Percentiles rank a stretch among this genome's conserved stretches.
phyloP scores from a whole-genome alignment of 1,140 invertebrate species.

The Drosophila erecta region DNA sequence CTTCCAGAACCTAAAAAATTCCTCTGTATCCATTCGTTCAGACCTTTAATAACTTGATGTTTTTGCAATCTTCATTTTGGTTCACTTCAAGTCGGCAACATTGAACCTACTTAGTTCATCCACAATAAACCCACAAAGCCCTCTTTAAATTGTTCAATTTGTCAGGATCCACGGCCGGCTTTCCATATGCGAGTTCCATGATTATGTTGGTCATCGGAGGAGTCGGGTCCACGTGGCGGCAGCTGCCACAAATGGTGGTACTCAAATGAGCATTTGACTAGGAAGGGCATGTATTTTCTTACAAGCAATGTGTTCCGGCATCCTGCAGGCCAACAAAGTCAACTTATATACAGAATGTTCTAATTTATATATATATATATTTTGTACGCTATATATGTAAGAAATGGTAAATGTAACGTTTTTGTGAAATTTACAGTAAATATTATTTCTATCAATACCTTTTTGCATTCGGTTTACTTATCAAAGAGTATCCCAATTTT shows the following conservation, averaged over 20 bases:
- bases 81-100: too few species aligned
- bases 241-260: conserved; percentile 64
- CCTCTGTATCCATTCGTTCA: background rate
- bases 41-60: too few species aligned
- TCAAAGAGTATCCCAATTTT: background rate
- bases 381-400: too few species aligned
- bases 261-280: conserved; percentile 8
- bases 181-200: conserved; percentile 14
- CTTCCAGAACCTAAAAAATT: background rate
- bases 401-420: background rate
- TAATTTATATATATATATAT: too few species aligned
- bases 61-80: too few species aligned
- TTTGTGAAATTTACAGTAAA: too few species aligned
- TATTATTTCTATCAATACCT: too few species aligned
- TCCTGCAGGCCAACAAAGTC: too few species aligned
- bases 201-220: conserved; percentile 46
- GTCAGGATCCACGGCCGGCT: conserved; percentile 19
- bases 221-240: conserved; percentile 49
- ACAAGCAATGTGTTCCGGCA: background rate
- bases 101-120: too few species aligned
- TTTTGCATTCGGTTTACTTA: too few species aligned
- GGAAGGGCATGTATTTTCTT: background rate
- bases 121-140: conserved; percentile 48
- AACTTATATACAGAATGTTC: too few species aligned
- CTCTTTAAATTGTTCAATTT: conserved; percentile 69